A percentile compares a stretch with the other conserved stretches of the same genome.
Conservation (phyloP, 2,888 invertebrate genomes). For the Carterocephalus palaemon region DNA sequence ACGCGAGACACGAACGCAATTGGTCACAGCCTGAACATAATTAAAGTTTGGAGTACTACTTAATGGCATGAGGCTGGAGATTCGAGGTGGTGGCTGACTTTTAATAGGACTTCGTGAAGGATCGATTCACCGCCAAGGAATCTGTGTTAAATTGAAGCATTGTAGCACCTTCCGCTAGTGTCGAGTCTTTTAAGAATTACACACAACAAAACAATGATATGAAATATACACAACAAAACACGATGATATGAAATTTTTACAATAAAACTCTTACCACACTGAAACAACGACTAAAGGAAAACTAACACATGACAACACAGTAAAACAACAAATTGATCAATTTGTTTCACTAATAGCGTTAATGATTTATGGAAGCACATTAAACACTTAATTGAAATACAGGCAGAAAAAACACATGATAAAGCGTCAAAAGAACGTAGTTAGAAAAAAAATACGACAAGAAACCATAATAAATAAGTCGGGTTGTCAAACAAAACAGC, state of each 20-base stretch:
- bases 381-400: slow-evolving; percentile 36
- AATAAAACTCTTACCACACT: slow-evolving; percentile 40
- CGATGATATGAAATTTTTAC: slow-evolving; percentile 25
- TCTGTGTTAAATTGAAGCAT: slow-evolving; percentile 61
- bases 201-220: too few species aligned
- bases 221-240: slow-evolving; percentile 28
- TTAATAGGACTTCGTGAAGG: slow-evolving; percentile 74
- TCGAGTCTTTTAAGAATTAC: slow-evolving; percentile 4
- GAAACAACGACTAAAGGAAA: slow-evolving; percentile 26
- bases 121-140: slow-evolving; percentile 62
- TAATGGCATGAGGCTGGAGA: slow-evolving; percentile 74
- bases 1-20: slow-evolving; percentile 76
- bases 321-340: slow-evolving; percentile 36
- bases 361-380: slow-evolving; percentile 40
- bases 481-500: slow-evolving; percentile 33
- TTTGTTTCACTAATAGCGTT: slow-evolving; percentile 38
- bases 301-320: slow-evolving; percentile 29
- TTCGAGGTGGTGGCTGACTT: slow-evolving; percentile 74
- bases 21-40: slow-evolving; percentile 78
- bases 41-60: slow-evolving; percentile 77
- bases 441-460: slow-evolving; percentile 31
- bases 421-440: slow-evolving; percentile 34
- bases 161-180: slow-evolving; percentile 34
- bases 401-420: slow-evolving; percentile 36
- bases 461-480: slow-evolving; percentile 35